Base-by-base conservation (phyloP, 1,140 invertebrate species). In the Aphidius gifuensis region DNA sequence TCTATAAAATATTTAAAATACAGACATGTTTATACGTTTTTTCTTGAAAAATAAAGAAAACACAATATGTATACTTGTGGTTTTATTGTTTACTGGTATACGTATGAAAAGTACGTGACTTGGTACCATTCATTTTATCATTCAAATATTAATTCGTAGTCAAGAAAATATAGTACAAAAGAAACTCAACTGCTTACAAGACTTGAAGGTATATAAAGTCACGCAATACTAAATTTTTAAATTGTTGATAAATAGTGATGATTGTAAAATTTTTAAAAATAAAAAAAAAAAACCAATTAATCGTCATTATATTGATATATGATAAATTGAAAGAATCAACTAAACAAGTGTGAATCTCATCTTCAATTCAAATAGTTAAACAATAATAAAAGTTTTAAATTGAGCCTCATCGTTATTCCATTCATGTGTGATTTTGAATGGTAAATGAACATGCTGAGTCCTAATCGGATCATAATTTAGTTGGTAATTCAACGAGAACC, bases 391-490 rank as follows among this genome's bases (percentile, higher is more conserved):
- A 16, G 16, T 16, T 16, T 16, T 16, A 16, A 16, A 16, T 16
- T 16, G 16, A 42, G 11, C 58, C 5, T 51, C 42, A 48, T 61
- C 47, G 48, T 67, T 67, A 75, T 73, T 73, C 73, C 62, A 61
- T 67, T 66, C 71, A 73, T 71, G 70, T 68, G 66, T 66, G 65
- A 74, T 73, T 73, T 70, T 70, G 69, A 70, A 74, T 74, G 53
- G 67, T 71, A 71, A 64, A 74, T 71, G 67, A 74, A 73, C 69
- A 32, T 32, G 60, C 48, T 43, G 60, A 58, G 64, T 65, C 69
- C 65, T 74, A 73, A 74, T 74, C 71, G 67, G 69, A 74, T 74
- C 69, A 74, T 74, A 74, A 74, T 74, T 74, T 72, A 64, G 63
- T 64, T 66, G 69, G 69, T 73, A 72, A 73, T 71, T 73, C 67